Base-by-base conservation (phyloP, 2,113 vertebrate genomes). In the Passer domesticus region DNA sequence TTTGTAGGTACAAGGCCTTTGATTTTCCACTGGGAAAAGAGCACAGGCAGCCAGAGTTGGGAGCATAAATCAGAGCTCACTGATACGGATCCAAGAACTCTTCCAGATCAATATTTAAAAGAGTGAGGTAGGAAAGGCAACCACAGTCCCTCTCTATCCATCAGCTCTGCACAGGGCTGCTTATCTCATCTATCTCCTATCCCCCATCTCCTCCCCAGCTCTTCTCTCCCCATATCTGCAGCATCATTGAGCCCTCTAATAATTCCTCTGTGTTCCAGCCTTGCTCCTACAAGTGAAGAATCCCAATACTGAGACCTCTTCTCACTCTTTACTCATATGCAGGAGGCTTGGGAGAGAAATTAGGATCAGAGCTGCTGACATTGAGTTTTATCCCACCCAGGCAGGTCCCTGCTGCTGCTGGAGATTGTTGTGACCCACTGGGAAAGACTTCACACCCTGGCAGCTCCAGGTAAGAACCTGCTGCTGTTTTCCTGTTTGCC, bases 91-190 rank as follows among this genome's bases (percentile, higher is more conserved):
- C 90, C 85, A 75, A 72, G 85, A 92, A 72, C 14, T 30, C 55
- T 86, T 75, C 88, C 90, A 82, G 94, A 93, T 96, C 95, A 75
- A 93, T 96, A 92, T 86, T 92, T 55, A 86, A 74, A 62, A 22
- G 83, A 56, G 76, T 9, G 88, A 95, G 79, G 68, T 49, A 7
- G 69, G 13, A 52, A 92, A 87, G 82, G 63, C 52, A 87, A 37
- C 37, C 31, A 6, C 35, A 3, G n/a, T 83, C 72, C 75, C n/a
- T 47, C 74, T 43, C 67, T 23, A 56, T 39, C 91, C 90, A 62
- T 41, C 90, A 59, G 78, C 84, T 63, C 87, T n/a, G 56, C 81
- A 39, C 23, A 4, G 2, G 4, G 41, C 59, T 83, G 56, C 76
- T 94, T 78, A 75, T 92, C 94, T 90, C 37, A 58, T 56, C 88